phyloP scores from a whole-genome alignment of 1,140 invertebrate genomes.

The Drosophila oshimai region DNA sequence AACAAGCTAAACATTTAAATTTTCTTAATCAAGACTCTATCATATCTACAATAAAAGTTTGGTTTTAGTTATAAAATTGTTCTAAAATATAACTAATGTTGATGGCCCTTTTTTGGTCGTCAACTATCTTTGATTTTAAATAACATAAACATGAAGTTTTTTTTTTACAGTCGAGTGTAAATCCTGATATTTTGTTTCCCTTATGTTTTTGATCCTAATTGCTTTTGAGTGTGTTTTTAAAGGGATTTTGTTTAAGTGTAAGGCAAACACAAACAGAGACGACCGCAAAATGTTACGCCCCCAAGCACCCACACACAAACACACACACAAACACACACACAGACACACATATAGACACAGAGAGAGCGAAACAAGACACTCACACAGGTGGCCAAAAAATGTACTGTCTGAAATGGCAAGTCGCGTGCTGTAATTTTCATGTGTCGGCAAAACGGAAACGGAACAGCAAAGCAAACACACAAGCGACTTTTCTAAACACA shows the following conservation, averaged over 20 bases:
- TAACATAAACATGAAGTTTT: no score
- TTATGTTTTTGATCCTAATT: not conserved
- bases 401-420: conserved; percentile 38
- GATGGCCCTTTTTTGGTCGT: no score
- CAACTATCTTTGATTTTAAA: no score
- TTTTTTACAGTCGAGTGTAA: no score
- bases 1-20: no score
- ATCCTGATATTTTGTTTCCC: not conserved
- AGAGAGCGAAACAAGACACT: not conserved
- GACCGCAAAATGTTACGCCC: conserved; percentile 34
- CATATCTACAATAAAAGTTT: no score
- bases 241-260: not conserved
- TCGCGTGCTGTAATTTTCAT: conserved; percentile 46
- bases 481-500: conserved; percentile 6
- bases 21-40: no score
- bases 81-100: no score
- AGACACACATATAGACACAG: no score
- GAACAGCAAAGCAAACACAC: conserved; percentile 31
- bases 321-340: not conserved
- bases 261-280: not conserved
- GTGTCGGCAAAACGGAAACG: conserved; percentile 45
- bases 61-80: no score
- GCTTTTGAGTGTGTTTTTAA: not conserved
- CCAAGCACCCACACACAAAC: not conserved
- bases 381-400: conserved; percentile 44